Percentiles rank a stretch among this genome's conserved stretches.
These are phyloP conservation scores for Taenioides sp. DNA, from an alignment of 2,797 vertebrate genomes.

Conservation along the genomic window DNA sequence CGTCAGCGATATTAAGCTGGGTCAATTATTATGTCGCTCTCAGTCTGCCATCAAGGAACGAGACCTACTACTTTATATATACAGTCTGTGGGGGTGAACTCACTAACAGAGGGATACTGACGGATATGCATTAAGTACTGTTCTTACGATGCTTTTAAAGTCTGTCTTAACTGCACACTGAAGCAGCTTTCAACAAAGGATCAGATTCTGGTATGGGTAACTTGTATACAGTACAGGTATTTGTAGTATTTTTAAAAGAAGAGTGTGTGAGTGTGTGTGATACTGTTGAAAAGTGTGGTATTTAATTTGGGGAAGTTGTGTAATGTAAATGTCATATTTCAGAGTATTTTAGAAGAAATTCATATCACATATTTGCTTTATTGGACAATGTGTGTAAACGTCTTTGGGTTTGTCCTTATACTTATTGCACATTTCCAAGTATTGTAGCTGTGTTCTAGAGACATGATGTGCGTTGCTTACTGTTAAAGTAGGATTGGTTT, in stretches of 20 bases:
- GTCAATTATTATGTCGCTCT: constrained; percentile 74
- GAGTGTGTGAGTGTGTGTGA: background rate
- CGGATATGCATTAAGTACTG: constrained; percentile 42
- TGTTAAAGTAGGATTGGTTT: constrained; percentile 11
- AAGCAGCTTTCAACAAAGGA: background rate
- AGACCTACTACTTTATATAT: constrained; percentile 24
- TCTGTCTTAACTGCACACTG: constrained; percentile 2
- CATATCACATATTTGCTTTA: no score
- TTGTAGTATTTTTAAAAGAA: background rate
- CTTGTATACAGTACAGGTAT: background rate
- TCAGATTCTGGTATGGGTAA: background rate
- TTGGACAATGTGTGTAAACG: no score
- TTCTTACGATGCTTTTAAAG: constrained; percentile 44
- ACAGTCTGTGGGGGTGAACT: constrained; percentile 50
- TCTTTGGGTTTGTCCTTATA: no score
- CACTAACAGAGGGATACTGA: constrained; percentile 36
- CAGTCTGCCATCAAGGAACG: constrained; percentile 64
- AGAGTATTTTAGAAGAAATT: no score
- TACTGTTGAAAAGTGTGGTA: background rate
- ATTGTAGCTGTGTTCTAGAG: background rate
- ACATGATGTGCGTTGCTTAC: background rate
- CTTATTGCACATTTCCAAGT: background rate
- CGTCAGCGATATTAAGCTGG: constrained; percentile 77
- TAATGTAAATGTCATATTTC: background rate
- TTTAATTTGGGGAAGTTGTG: background rate